Evolutionary conservation across 2,797 vertebrate species (phyloP).

Genomic region (Gastrophryne carolinensis): DNA sequence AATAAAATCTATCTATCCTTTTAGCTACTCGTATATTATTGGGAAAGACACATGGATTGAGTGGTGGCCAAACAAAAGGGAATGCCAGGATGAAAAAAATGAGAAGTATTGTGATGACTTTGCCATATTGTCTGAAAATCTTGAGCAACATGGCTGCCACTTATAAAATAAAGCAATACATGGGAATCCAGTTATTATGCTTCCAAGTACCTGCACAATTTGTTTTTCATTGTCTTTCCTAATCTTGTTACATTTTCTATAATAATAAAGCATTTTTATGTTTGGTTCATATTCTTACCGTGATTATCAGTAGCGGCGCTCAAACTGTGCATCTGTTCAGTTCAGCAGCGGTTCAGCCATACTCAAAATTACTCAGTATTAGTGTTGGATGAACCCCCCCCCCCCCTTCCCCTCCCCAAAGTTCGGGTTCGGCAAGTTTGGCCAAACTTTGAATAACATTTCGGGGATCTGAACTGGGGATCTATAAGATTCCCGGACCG

Average conservation of each 20-base stretch:
- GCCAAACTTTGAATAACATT: no score
- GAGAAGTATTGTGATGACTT: neutral
- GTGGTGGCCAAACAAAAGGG: constrained; percentile 11
- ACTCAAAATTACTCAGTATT: no score
- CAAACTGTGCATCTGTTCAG: no score
- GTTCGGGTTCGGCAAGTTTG: no score
- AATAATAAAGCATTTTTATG: neutral
- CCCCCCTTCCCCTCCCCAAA: no score
- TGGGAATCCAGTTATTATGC: neutral
- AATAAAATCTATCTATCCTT: neutral
- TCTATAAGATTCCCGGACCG: no score
- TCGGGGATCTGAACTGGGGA: no score
- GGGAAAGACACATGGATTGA: constrained; percentile 25
- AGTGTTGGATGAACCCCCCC: no score
- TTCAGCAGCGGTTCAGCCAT: no score
- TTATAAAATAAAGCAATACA: neutral
- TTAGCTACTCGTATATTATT: constrained; percentile 21
- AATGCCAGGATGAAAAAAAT: neutral
- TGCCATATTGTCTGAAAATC: neutral
- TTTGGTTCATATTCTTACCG: no score
- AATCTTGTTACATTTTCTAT: neutral
- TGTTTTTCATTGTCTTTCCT: neutral
- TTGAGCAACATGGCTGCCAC: neutral
- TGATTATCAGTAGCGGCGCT: no score
- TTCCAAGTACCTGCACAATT: neutral